Percentiles rank a stretch among this genome's conserved stretches.
Evolutionary conservation across 2,113 vertebrate species (phyloP).

Genomic region (Gavia stellata): DNA sequence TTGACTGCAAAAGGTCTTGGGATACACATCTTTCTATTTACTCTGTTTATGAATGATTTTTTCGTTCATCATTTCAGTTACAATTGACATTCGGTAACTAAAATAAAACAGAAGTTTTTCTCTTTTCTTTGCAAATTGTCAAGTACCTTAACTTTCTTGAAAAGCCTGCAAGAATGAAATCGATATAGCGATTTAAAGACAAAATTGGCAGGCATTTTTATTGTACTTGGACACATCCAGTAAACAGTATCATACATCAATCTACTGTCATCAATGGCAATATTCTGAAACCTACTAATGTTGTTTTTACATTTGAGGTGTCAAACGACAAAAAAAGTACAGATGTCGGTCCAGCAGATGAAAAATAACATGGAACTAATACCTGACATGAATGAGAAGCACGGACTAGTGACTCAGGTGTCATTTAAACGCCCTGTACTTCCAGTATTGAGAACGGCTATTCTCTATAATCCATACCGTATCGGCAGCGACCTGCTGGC

Average conservation of each 20-base stretch:
- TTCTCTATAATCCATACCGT: rapidly evolving
- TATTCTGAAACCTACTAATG: background rate
- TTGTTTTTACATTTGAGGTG: background rate
- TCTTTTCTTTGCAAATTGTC: background rate
- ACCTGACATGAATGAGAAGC: background rate
- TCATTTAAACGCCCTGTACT: background rate
- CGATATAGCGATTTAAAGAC: background rate
- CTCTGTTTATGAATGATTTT: background rate
- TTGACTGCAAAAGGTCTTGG: background rate
- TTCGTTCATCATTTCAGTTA: background rate
- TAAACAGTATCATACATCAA: background rate
- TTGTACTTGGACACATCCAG: background rate
- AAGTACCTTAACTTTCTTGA: background rate
- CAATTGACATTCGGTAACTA: background rate
- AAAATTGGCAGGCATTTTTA: background rate
- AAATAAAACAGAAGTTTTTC: background rate
- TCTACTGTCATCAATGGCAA: background rate
- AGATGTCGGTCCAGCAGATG: background rate
- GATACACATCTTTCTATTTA: background rate
- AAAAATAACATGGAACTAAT: background rate
- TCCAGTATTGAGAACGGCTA: background rate
- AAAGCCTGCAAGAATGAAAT: background rate
- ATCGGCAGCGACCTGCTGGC: background rate
- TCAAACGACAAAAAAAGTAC: background rate
- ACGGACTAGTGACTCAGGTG: background rate